These are phyloP conservation scores for Dione juno DNA, from an alignment of 2,888 invertebrate genomes.

Conservation along the genomic window DNA sequence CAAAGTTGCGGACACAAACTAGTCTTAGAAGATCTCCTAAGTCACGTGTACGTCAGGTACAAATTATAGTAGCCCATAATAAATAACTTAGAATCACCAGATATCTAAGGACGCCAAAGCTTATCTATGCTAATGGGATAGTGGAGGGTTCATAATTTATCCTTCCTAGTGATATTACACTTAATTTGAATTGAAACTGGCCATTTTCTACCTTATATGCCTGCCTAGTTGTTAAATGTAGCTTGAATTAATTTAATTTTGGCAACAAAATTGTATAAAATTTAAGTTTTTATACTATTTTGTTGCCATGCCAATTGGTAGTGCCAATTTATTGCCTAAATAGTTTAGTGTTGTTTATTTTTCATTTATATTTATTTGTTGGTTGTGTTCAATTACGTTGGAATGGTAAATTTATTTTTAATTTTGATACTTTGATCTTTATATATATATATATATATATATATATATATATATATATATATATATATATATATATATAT, in stretches of 20 bases:
- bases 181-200: slow-evolving; percentile 37
- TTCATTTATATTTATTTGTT: not conserved
- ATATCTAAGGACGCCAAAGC: slow-evolving; percentile 47
- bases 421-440: too few relatives aligned
- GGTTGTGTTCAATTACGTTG: too few relatives aligned
- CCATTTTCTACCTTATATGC: not conserved
- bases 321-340: not conserved
- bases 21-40: not conserved
- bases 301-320: too few relatives aligned
- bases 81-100: slow-evolving; percentile 41
- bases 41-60: slow-evolving; percentile 18
- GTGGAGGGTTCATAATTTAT: slow-evolving; percentile 55
- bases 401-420: too few relatives aligned
- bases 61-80: slow-evolving; percentile 33
- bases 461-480: too few relatives aligned
- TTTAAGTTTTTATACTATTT: not conserved
- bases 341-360: not conserved
- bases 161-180: slow-evolving; percentile 50
- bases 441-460: too few relatives aligned
- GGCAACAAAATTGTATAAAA: not conserved
- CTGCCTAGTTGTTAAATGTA: not conserved
- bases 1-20: too few relatives aligned
- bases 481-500: too few relatives aligned
- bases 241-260: not conserved
- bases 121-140: slow-evolving; percentile 63